A percentile compares a stretch with the other conserved stretches of the same genome.
phyloP scores from a whole-genome alignment of 2,113 vertebrate species.

The Clarias macrocephalus region DNA sequence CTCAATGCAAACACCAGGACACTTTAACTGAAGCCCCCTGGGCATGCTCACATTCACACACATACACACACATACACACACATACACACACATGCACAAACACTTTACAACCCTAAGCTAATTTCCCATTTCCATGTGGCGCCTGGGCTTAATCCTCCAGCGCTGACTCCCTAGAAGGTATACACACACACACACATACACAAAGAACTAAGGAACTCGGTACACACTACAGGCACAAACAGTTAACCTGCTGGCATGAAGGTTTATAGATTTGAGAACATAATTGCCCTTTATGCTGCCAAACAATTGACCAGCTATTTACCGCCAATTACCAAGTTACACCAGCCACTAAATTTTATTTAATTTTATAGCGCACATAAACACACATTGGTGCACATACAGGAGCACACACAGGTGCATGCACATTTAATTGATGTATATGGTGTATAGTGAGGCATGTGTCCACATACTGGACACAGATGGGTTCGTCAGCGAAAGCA shows the following conservation, averaged over 20 bases:
- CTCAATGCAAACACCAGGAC: conserved; percentile 48
- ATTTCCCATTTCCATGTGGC: conserved; percentile 68
- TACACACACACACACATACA: conserved; percentile 40
- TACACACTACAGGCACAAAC: conserved; percentile 26
- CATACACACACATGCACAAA: conserved; percentile 42
- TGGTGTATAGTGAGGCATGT: background rate
- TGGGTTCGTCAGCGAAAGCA: background rate
- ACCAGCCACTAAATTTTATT: conserved; percentile 21
- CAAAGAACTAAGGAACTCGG: conserved; percentile 26
- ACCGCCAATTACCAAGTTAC: conserved; percentile 47
- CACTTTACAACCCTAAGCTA: conserved; percentile 59
- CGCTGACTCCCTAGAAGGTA: conserved; percentile 52
- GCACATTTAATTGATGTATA: background rate
- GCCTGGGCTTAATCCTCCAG: conserved; percentile 64
- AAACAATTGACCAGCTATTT: conserved; percentile 48
- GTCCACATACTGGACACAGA: background rate
- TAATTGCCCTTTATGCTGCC: conserved; percentile 47
- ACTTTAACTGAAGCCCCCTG: conserved; percentile 47
- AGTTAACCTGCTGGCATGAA: conserved; percentile 39
- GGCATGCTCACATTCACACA: conserved; percentile 31
- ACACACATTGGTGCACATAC: background rate
- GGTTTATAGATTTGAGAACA: conserved; percentile 40
- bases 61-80: no score
- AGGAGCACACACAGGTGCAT: conserved; percentile 3
- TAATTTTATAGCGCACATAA: conserved; percentile 20